A percentile compares a stretch with the other conserved stretches of the same genome.
Conservation (phyloP, 1,140 invertebrate species). For the Drosophila oshimai region DNA sequence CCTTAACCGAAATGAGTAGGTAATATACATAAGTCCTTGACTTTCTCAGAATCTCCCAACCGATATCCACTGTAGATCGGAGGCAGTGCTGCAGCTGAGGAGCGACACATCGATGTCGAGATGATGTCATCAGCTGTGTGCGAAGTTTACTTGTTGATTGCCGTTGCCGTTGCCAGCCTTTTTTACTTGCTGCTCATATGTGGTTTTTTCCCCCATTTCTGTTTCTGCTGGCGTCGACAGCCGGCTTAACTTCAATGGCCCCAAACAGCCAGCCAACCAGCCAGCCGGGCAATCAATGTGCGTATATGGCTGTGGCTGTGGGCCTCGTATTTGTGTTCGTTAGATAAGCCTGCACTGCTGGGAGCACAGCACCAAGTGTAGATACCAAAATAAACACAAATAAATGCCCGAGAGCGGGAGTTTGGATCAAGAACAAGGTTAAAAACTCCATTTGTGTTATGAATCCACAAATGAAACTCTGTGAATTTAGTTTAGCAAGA, state of each 20-base stretch:
- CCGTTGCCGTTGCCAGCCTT: constrained; percentile 28
- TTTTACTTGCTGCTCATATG: neutral
- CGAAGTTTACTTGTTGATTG: constrained; percentile 64
- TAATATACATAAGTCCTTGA: too few relatives aligned
- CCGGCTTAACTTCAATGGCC: constrained; percentile 47
- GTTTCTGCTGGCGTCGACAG: constrained; percentile 40
- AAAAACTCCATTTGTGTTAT: too few relatives aligned
- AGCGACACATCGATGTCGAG: constrained; percentile 21
- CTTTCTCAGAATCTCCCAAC: neutral
- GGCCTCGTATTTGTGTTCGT: constrained; percentile 29
- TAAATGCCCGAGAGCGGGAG: too few relatives aligned
- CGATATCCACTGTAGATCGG: neutral
- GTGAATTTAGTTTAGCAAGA: too few relatives aligned
- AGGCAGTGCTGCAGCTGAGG: constrained; percentile 4
- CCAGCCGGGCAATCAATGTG: constrained; percentile 34
- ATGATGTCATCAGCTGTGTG: constrained; percentile 60
- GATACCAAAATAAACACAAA: neutral
- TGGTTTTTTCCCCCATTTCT: constrained; percentile 3
- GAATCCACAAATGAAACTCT: too few relatives aligned
- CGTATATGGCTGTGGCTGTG: constrained; percentile 18
- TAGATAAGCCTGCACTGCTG: constrained; percentile 46
- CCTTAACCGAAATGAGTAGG: too few relatives aligned
- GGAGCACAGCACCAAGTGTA: neutral
- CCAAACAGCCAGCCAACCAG: too few relatives aligned
- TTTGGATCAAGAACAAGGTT: constrained; percentile 20